Percentiles rank a stretch among this genome's conserved stretches.
Conservation (phyloP, 2,113 vertebrate genomes). For the Chaetura pelagica region DNA sequence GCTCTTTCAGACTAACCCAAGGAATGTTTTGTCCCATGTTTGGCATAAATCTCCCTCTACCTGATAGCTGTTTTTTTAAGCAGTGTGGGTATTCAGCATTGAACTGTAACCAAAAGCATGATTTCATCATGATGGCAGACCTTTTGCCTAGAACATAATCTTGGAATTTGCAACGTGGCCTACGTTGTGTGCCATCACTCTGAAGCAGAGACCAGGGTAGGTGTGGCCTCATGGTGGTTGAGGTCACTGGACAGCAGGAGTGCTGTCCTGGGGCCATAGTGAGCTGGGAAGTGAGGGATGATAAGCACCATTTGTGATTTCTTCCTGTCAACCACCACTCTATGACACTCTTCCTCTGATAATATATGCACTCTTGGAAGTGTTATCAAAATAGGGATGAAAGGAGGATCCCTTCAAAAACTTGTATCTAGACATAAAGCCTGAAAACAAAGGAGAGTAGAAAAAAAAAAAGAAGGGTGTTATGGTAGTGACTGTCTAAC, state of each 20-base stretch:
- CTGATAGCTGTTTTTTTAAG: neutral
- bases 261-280: neutral
- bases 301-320: neutral
- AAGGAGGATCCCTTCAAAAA: neutral
- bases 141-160: neutral
- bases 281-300: neutral
- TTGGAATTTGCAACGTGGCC: neutral
- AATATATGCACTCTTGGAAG: neutral
- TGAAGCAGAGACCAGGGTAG: neutral
- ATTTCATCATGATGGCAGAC: neutral
- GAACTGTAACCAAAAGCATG: neutral
- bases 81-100: neutral
- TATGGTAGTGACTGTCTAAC: neutral
- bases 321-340: neutral
- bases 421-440: neutral
- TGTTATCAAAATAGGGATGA: neutral
- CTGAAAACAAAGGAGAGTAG: neutral
- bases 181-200: fast-evolving
- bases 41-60: neutral
- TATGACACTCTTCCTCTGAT: neutral
- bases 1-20: neutral
- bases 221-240: neutral
- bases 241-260: neutral
- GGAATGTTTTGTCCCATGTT: neutral
- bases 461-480: neutral